A percentile compares a stretch with the other conserved stretches of the same genome.
These are phyloP conservation scores for Euglossa dilemma DNA, from an alignment of 1,140 invertebrate species.

Conservation along the genomic window DNA sequence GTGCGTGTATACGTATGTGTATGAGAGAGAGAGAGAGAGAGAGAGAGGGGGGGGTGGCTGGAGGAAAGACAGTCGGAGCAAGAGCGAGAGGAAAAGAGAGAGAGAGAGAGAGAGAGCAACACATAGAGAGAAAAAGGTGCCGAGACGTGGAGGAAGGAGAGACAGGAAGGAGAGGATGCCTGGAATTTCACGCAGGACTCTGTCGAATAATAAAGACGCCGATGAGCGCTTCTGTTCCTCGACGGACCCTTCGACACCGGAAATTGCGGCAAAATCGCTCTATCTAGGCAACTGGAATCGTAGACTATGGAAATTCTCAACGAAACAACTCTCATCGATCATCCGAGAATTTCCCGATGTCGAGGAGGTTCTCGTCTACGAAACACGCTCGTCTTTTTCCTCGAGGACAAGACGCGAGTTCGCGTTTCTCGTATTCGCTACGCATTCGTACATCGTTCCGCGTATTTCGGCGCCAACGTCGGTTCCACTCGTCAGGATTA, in stretches of 20 bases:
- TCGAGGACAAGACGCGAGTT: neutral
- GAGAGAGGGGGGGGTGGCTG: neutral
- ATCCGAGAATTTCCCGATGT: neutral
- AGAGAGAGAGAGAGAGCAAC: neutral
- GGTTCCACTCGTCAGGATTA: too few relatives aligned
- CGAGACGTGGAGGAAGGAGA: neutral
- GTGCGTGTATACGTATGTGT: neutral
- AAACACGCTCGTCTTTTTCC: neutral
- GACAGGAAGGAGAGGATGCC: slow-evolving; percentile 5
- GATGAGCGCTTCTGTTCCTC: too few relatives aligned
- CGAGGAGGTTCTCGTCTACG: neutral
- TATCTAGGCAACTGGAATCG: neutral
- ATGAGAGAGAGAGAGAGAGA: slow-evolving; percentile 22
- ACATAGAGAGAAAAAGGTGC: neutral
- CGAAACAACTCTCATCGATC: neutral
- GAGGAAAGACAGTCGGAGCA: neutral
- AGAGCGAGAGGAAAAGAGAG: neutral
- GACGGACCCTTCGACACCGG: neutral
- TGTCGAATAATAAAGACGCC: too few relatives aligned
- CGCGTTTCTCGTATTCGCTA: neutral
- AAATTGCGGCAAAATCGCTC: neutral
- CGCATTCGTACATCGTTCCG: too few relatives aligned
- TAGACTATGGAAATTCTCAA: neutral
- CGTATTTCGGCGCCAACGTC: too few relatives aligned
- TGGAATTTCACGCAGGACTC: neutral